Evolutionary conservation across 2,113 vertebrate genomes (phyloP).

Genomic region (Oryzias celebensis): DNA sequence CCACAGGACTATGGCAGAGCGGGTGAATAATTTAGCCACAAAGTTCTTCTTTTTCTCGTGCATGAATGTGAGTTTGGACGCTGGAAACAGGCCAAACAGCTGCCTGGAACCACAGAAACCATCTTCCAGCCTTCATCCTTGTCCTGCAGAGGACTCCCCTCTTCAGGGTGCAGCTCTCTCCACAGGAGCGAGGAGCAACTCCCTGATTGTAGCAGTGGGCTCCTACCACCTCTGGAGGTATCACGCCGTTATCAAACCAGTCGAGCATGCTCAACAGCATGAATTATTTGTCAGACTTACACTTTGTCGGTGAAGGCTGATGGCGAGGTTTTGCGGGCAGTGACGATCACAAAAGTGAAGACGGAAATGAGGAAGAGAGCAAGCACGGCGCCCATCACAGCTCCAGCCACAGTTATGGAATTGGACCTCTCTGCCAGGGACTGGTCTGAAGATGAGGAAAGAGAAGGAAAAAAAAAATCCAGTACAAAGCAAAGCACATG

Average conservation of each 20-base stretch:
- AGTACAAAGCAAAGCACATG: not conserved
- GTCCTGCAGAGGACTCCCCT: slow-evolving; percentile 29
- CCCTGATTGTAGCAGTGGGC: slow-evolving; percentile 34
- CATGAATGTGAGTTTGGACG: slow-evolving; percentile 28
- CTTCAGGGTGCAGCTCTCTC: slow-evolving; percentile 30
- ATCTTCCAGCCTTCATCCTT: slow-evolving; percentile 48
- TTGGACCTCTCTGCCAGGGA: slow-evolving; percentile 82
- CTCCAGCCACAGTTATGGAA: slow-evolving; percentile 87
- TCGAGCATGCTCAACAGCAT: slow-evolving; percentile 28
- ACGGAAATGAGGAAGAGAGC: slow-evolving; percentile 89
- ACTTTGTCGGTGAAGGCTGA: slow-evolving; percentile 74
- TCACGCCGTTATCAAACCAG: slow-evolving; percentile 52
- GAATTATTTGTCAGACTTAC: slow-evolving; percentile 69
- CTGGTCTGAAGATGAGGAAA: slow-evolving; percentile 66
- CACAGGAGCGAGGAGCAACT: slow-evolving; percentile 27
- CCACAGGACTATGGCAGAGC: slow-evolving; percentile 16
- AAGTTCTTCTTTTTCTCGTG: slow-evolving; percentile 43
- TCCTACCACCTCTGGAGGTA: slow-evolving; percentile 35
- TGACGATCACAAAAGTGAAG: slow-evolving; percentile 88
- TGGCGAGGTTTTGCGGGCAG: slow-evolving; percentile 77
- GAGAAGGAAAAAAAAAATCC: slow-evolving; percentile 8
- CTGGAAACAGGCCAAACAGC: slow-evolving; percentile 31
- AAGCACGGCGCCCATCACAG: slow-evolving; percentile 90
- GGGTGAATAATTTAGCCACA: slow-evolving; percentile 59
- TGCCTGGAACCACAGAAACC: slow-evolving; percentile 59